Conservation (phyloP, 2,113 vertebrate species). For the Ceuthmochares aereus region DNA sequence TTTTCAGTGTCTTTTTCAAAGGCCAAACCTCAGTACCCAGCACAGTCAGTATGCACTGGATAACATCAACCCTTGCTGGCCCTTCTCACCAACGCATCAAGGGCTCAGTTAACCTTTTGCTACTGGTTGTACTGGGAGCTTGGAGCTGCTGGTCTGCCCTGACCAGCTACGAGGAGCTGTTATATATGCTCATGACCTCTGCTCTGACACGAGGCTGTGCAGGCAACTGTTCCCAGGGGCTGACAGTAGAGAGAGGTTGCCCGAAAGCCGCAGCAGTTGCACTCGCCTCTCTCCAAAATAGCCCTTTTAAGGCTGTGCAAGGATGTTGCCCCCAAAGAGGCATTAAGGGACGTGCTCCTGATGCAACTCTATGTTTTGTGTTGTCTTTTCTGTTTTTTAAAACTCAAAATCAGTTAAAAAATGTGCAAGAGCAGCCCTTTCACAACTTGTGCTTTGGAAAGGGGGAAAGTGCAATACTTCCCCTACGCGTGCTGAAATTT, state of each 20-base stretch:
- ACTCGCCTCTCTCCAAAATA: accelerated
- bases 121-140: neutral
- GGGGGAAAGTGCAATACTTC: neutral
- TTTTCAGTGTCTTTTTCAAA: neutral
- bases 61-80: neutral
- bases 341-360: neutral
- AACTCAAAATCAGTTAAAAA: neutral
- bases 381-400: neutral
- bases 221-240: neutral
- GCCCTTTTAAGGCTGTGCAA: neutral
- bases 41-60: neutral
- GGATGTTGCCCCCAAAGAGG: neutral
- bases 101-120: neutral
- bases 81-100: accelerated
- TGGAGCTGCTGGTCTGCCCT: neutral
- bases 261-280: neutral
- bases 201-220: accelerated
- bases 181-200: neutral
- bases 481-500: neutral
- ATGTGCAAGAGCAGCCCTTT: neutral
- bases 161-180: neutral
- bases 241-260: neutral
- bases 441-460: neutral
- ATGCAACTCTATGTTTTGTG: neutral
- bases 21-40: neutral